Base-by-base conservation (phyloP, 1,140 invertebrate species). In the Lepidurus couesii region DNA sequence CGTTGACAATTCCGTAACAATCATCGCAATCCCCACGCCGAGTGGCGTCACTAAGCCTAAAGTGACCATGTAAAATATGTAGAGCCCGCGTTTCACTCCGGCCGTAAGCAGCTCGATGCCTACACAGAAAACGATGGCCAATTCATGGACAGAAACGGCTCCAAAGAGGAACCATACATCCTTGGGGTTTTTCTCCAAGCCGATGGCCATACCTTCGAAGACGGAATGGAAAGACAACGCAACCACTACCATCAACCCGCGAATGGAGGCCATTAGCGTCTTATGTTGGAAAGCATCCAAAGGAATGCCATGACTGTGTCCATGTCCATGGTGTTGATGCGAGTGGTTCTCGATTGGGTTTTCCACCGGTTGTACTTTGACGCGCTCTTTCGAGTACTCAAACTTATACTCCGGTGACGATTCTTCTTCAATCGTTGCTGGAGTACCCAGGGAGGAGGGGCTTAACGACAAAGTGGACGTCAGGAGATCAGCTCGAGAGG, bases 11-110 rank as follows among this genome's bases (percentile, higher is more conserved):
- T 84, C 83, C 78, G 92, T 90, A 45, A 93, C 85, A 8, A 93
- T 82, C 79, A 87, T 86, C 5, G 88, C 88, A 78, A 90, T 76
- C 0, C 85, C 89, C 77, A 93, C 91, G 83, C 92, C 92, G 80
- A 94, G 81, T 1, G 93, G 92, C 16, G 93, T 93, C 1, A 95
- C 91, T 10, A 94, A 84, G 1, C 92, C 92, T 82, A 94, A 93
- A 8, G 91, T 91, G 2, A 90, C 88, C 53, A 94, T 90, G 82
- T 94, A 94, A 9, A 88, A 79, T 13, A 91, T 84, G 77, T 85
- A 82, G 80, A 91, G 87, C 0, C 82, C 44, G 1, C 82, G 73
- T 75, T 82, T 82, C n/a, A 84, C 84, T 74, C 83, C 83, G 0
- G 82, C 82, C 10, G 83, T 82, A 43, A 85, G 82, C 24, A 86